Percentiles rank a stretch among this genome's conserved stretches.
phyloP scores from a whole-genome alignment of 2,113 vertebrate species.

The Sceloporus undulatus region DNA sequence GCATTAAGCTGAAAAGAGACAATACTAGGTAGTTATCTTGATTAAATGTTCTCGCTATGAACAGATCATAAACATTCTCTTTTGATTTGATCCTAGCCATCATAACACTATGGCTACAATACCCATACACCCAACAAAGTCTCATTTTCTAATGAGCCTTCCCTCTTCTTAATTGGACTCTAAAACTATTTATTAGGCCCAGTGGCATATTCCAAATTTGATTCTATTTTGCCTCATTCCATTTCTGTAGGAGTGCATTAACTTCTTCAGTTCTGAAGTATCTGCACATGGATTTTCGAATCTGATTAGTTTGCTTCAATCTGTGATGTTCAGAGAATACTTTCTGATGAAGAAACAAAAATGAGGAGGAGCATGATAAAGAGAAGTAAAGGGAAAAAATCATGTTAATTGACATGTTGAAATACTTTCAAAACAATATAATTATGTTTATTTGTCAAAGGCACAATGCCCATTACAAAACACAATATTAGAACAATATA shows the following conservation, averaged over 20 bases:
- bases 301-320: constrained; percentile 12
- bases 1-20: not conserved
- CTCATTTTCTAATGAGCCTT: not conserved
- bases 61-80: not conserved
- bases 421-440: too few species aligned
- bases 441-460: too few species aligned
- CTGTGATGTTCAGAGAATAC: not conserved
- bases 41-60: not conserved
- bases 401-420: too few species aligned
- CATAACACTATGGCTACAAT: not conserved
- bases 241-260: constrained; percentile 8
- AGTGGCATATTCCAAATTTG: not conserved
- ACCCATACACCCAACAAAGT: not conserved
- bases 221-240: constrained; percentile 12
- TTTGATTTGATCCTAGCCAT: not conserved
- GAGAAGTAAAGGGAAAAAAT: not conserved
- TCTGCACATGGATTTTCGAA: constrained; percentile 10
- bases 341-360: not conserved
- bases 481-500: too few species aligned
- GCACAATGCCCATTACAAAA: too few species aligned
- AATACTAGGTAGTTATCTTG: constrained; percentile 4
- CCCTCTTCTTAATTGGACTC: not conserved
- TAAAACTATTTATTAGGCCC: constrained; percentile 15
- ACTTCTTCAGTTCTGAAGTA: not conserved
- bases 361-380: not conserved